Evolutionary conservation across 2,797 vertebrate genomes (phyloP).

Genomic region (Sphaeramia orbicularis): DNA sequence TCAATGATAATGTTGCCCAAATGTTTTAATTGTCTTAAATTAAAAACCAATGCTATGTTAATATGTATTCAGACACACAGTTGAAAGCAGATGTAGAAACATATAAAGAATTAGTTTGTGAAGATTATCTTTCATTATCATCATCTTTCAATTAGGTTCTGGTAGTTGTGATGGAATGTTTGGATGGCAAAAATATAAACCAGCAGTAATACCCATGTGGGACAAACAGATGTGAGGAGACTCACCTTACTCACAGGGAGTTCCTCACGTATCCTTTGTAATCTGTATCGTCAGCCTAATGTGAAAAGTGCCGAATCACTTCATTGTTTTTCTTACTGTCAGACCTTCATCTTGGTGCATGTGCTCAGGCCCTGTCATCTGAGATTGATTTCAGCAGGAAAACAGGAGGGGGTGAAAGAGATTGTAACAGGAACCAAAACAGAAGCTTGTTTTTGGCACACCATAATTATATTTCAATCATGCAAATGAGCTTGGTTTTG

Average conservation of each 20-base stretch:
- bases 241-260: background rate
- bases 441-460: constrained; percentile 77
- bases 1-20: too few species aligned
- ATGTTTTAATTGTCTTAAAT: too few species aligned
- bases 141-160: too few species aligned
- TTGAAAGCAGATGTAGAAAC: too few species aligned
- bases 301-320: constrained; percentile 24
- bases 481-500: constrained; percentile 86
- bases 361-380: constrained; percentile 31
- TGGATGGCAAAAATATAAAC: too few species aligned
- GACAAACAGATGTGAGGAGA: too few species aligned
- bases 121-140: too few species aligned
- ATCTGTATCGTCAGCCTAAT: background rate
- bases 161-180: too few species aligned
- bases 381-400: constrained; percentile 62
- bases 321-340: constrained; percentile 38
- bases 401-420: constrained; percentile 57
- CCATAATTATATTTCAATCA: constrained; percentile 88
- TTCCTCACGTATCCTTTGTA: background rate
- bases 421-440: constrained; percentile 79
- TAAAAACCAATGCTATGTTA: too few species aligned
- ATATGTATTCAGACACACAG: too few species aligned
- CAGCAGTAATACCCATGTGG: too few species aligned
- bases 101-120: too few species aligned
- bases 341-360: constrained; percentile 53